Conservation (phyloP, 2,113 vertebrate species). For the Chionis minor region DNA sequence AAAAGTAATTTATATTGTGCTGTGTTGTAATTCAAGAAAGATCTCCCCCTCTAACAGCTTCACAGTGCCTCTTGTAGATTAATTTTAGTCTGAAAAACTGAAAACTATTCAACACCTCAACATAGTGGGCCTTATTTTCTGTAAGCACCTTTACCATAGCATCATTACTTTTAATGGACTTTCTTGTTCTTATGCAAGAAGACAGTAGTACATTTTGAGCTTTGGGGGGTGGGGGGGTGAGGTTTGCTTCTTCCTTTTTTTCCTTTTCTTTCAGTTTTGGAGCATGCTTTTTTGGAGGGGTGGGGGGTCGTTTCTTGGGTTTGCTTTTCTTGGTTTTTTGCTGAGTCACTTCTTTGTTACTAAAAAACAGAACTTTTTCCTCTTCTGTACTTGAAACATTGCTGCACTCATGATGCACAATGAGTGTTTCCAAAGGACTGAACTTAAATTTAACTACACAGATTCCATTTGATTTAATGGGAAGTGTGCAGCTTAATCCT, state of each 20-base stretch:
- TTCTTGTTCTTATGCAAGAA: not conserved
- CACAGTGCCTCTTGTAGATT: not conserved
- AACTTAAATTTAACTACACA: not conserved
- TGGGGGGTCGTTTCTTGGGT: too few species aligned
- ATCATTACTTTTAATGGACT: not conserved
- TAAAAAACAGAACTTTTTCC: accelerated
- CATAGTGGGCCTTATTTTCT: not conserved
- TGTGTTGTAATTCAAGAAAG: not conserved
- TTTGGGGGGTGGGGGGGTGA: not conserved
- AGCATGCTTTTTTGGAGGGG: too few species aligned
- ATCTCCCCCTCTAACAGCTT: not conserved
- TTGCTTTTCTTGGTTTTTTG: not conserved
- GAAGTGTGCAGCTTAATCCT: slow-evolving; percentile 38
- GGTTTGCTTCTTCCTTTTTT: accelerated
- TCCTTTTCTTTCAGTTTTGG: too few species aligned
- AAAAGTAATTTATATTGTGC: not conserved
- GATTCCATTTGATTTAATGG: not conserved
- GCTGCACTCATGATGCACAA: not conserved
- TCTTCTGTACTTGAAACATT: not conserved
- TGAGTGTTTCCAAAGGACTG: not conserved
- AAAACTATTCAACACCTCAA: not conserved
- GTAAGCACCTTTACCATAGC: not conserved
- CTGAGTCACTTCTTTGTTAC: not conserved
- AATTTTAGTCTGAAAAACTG: not conserved
- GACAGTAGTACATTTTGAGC: not conserved